phyloP scores from a whole-genome alignment of 2,113 vertebrate species.

The Tenrec ecaudatus region DNA sequence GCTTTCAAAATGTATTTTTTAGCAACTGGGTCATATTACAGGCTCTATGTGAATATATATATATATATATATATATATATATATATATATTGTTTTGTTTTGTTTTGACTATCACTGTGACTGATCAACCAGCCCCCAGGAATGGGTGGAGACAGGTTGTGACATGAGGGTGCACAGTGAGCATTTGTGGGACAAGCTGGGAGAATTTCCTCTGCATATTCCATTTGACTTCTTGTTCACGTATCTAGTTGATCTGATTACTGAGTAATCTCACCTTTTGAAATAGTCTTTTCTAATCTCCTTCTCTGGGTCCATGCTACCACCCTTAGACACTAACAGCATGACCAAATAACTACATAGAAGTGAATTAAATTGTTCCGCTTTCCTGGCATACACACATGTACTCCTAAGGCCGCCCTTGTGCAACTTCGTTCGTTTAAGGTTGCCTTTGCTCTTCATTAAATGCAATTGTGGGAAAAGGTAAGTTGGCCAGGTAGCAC shows the following conservation, averaged over 20 bases:
- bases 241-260: neutral
- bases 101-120: neutral
- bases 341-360: neutral
- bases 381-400: neutral
- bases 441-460: slow-evolving; percentile 3
- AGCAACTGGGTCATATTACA: neutral
- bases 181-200: neutral
- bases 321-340: neutral
- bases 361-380: neutral
- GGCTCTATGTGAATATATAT: neutral
- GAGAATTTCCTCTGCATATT: neutral
- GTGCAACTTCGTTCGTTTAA: slow-evolving; percentile 9
- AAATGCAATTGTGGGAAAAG: neutral
- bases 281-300: neutral
- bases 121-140: neutral
- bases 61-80: too few species aligned
- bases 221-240: neutral
- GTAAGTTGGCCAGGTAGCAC: neutral
- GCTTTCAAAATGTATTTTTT: neutral
- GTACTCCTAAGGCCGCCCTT: neutral
- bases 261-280: neutral
- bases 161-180: neutral
- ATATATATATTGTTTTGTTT: too few species aligned
- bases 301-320: neutral
- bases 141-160: neutral